Conservation (phyloP, 2,888 invertebrate genomes). For the Odontocerum albicorne region DNA sequence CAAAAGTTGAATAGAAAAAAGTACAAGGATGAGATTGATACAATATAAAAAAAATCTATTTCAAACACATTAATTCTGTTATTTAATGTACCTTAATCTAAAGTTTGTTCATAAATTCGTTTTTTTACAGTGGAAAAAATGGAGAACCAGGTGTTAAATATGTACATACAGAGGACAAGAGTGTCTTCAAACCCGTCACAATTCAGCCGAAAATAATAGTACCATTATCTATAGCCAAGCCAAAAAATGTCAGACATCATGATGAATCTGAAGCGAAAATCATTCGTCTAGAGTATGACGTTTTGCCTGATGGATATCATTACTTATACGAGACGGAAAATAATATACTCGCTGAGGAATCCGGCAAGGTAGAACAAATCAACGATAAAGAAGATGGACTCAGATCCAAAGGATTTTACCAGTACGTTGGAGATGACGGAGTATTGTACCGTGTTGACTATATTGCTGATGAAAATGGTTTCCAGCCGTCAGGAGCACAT, state of each 20-base stretch:
- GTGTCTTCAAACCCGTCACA: too few species aligned
- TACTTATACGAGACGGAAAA: constrained; percentile 66
- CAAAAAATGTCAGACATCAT: constrained; percentile 2
- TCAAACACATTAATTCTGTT: too few species aligned
- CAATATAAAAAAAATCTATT: too few species aligned
- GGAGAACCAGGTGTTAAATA: constrained; percentile 22
- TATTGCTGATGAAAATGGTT: constrained; percentile 64
- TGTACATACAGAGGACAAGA: neutral
- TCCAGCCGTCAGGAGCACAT: constrained; percentile 58
- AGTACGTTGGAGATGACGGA: constrained; percentile 68
- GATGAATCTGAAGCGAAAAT: constrained; percentile 45
- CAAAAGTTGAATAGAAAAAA: too few species aligned
- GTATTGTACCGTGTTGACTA: constrained; percentile 60
- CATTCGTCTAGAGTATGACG: constrained; percentile 55
- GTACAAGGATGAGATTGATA: too few species aligned
- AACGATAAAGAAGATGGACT: constrained; percentile 59
- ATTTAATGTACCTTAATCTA: neutral
- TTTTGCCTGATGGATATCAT: constrained; percentile 59
- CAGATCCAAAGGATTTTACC: constrained; percentile 65
- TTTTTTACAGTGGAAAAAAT: constrained; percentile 19
- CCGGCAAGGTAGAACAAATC: constrained; percentile 60
- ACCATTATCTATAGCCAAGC: neutral
- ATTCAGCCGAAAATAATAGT: neutral
- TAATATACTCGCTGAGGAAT: constrained; percentile 65
- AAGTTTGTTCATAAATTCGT: neutral